These are phyloP conservation scores for Capitulum mitella DNA, from an alignment of 2,888 invertebrate genomes.

Conservation along the genomic window DNA sequence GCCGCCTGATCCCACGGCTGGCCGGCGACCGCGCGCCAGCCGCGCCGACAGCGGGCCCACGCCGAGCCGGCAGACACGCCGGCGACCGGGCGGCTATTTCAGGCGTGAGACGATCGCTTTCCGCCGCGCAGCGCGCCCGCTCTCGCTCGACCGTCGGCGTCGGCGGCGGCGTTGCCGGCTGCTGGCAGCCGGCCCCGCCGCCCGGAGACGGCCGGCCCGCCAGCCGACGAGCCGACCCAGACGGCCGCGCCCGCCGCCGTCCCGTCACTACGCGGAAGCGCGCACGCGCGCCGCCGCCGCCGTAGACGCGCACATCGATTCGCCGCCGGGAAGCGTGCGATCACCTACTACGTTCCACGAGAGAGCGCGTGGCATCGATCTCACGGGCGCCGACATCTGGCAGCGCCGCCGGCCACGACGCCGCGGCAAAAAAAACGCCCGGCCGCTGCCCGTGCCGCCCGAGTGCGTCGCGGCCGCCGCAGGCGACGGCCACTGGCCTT, in stretches of 20 bases:
- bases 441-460: not conserved
- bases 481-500: not conserved
- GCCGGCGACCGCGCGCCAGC: not conserved
- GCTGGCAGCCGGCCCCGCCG: not conserved
- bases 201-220: not conserved
- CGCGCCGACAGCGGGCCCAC: not conserved
- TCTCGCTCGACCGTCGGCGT: no score
- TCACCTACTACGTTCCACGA: not conserved
- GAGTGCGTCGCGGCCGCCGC: not conserved
- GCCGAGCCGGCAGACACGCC: no score
- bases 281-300: not conserved
- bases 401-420: not conserved
- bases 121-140: no score
- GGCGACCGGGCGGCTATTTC: no score
- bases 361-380: constrained; percentile 8
- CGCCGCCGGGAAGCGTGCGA: not conserved
- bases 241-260: not conserved
- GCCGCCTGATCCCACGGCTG: not conserved
- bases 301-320: not conserved
- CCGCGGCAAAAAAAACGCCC: not conserved
- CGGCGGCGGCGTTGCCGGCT: not conserved
- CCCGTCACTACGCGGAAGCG: not conserved
- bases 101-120: no score
- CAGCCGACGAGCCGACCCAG: not conserved
- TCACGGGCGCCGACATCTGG: not conserved